A percentile compares a stretch with the other conserved stretches of the same genome.
phyloP scores from a whole-genome alignment of 1,140 invertebrate species.

The Grapholita molesta region DNA sequence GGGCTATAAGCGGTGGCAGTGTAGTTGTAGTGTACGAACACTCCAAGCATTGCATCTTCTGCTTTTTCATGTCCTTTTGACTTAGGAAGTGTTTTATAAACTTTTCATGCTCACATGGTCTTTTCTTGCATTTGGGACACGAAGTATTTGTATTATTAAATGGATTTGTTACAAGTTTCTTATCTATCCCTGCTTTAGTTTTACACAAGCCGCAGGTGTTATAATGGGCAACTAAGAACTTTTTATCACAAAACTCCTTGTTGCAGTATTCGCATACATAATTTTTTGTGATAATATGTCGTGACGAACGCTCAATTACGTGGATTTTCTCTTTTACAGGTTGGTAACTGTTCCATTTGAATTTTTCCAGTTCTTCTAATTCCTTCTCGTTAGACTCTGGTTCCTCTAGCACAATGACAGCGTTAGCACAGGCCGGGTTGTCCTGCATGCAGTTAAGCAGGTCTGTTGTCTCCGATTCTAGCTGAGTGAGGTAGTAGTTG shows the following conservation, averaged over 20 bases:
- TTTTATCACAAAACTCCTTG: slow-evolving; percentile 4
- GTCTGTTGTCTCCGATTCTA: background rate
- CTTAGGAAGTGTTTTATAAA: background rate
- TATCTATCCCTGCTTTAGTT: background rate
- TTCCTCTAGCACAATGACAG: background rate
- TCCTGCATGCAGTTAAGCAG: slow-evolving; percentile 1
- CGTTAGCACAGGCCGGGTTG: background rate
- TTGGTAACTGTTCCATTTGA: background rate
- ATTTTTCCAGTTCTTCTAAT: background rate
- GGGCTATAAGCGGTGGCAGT: background rate
- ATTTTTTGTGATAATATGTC: background rate
- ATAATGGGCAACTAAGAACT: background rate
- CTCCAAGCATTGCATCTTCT: background rate
- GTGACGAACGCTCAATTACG: background rate
- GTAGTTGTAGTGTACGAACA: background rate
- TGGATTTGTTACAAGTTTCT: too few relatives aligned
- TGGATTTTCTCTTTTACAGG: background rate
- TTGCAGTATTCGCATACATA: background rate
- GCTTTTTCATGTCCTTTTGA: background rate
- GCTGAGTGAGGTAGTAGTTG: background rate
- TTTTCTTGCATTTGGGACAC: background rate
- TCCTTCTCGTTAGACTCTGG: background rate
- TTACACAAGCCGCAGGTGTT: background rate
- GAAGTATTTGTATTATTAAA: background rate
- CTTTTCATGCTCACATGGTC: background rate